These are phyloP conservation scores for Cyanistes caeruleus DNA, from an alignment of 2,113 vertebrate genomes.

Conservation along the genomic window DNA sequence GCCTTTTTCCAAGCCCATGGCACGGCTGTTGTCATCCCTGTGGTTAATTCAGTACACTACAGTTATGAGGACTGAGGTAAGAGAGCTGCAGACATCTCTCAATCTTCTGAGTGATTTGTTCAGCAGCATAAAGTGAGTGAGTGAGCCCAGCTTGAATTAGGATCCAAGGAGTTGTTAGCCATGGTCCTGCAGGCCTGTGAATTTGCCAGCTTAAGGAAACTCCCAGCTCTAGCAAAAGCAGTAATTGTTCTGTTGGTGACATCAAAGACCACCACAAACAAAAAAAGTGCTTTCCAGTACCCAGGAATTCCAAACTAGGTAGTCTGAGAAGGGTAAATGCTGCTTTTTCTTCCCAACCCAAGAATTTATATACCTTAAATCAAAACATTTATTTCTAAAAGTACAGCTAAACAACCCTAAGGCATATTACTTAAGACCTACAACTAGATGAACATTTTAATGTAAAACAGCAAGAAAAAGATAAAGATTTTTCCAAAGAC, in stretches of 20 bases:
- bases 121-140: not conserved
- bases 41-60: not conserved
- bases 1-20: not conserved
- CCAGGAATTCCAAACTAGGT: not conserved
- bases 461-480: not conserved
- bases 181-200: not conserved
- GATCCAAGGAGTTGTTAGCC: not conserved
- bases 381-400: not conserved
- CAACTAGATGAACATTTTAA: not conserved
- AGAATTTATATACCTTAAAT: not conserved
- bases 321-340: not conserved
- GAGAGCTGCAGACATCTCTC: not conserved
- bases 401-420: not conserved
- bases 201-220: not conserved
- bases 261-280: not conserved
- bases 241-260: not conserved
- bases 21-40: not conserved
- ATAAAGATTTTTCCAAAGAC: not conserved
- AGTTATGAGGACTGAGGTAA: not conserved
- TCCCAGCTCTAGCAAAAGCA: not conserved
- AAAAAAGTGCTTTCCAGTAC: not conserved
- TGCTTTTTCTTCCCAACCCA: not conserved
- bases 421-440: not conserved
- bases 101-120: not conserved
- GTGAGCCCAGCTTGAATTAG: not conserved